Conservation (phyloP, 2,797 vertebrate genomes). For the Zalophus californianus region DNA sequence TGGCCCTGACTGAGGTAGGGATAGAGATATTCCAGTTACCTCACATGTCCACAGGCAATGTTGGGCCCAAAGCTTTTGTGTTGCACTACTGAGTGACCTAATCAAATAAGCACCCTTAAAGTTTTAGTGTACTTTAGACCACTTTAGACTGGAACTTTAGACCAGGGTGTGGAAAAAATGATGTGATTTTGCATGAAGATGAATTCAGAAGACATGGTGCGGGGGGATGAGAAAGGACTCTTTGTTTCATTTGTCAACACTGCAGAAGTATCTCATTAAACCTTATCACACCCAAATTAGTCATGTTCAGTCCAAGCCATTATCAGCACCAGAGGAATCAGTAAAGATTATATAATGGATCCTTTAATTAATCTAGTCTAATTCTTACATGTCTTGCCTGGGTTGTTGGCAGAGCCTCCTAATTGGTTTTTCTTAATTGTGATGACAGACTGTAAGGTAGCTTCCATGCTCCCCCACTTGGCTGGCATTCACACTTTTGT, state of each 20-base stretch:
- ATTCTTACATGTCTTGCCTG: neutral
- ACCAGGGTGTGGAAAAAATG: neutral
- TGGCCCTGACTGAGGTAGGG: neutral
- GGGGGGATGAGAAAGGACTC: neutral
- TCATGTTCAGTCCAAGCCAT: neutral
- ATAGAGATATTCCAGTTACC: slow-evolving; percentile 4
- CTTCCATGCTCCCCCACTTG: neutral
- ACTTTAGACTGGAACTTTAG: neutral
- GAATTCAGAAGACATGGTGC: neutral
- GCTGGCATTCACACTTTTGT: neutral
- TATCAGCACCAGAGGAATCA: neutral
- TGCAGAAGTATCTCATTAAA: neutral
- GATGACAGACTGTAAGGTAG: neutral
- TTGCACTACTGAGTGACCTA: neutral
- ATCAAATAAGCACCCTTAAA: neutral
- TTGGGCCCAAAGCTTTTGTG: neutral
- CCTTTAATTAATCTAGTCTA: slow-evolving; percentile 6
- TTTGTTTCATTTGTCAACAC: neutral
- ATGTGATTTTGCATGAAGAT: neutral
- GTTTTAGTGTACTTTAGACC: too few relatives aligned
- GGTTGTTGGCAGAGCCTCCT: neutral
- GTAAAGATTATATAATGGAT: neutral
- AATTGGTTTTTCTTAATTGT: slow-evolving; percentile 13
- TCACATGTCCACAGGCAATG: neutral
- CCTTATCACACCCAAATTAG: neutral